A percentile compares a stretch with the other conserved stretches of the same genome.
These are phyloP conservation scores for Microplitis manilae DNA, from an alignment of 2,888 invertebrate species.

Conservation along the genomic window DNA sequence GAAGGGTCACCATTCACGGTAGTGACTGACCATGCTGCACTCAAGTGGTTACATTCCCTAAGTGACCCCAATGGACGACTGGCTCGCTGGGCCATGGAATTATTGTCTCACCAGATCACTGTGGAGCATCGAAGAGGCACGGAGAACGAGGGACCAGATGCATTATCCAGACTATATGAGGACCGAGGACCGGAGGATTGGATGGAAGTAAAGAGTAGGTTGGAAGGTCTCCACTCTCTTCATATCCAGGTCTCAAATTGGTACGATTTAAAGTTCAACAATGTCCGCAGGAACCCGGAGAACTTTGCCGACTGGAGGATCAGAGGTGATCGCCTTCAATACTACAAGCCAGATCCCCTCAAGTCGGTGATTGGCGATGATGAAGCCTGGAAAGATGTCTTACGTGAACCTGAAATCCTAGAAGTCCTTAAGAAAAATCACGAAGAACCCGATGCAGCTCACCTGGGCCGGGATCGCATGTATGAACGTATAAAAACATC, in stretches of 20 bases:
- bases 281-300: constrained; percentile 48
- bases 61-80: constrained; percentile 24
- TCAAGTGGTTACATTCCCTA: too few relatives aligned
- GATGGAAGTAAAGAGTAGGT: background rate
- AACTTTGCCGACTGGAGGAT: constrained; percentile 13
- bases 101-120: background rate
- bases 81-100: background rate
- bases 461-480: too few relatives aligned
- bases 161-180: background rate
- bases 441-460: too few relatives aligned
- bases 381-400: too few relatives aligned
- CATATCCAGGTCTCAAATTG: constrained; percentile 28
- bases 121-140: background rate
- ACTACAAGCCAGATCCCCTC: background rate
- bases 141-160: background rate
- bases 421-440: too few relatives aligned
- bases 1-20: constrained; percentile 52
- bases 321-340: constrained; percentile 38
- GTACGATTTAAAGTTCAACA: constrained; percentile 33
- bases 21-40: too few relatives aligned
- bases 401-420: too few relatives aligned
- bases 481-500: too few relatives aligned
- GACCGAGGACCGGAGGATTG: background rate
- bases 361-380: too few relatives aligned
- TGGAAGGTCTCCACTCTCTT: background rate